Conservation (phyloP, 2,888 invertebrate species). For the Allophyes oxyacanthae region DNA sequence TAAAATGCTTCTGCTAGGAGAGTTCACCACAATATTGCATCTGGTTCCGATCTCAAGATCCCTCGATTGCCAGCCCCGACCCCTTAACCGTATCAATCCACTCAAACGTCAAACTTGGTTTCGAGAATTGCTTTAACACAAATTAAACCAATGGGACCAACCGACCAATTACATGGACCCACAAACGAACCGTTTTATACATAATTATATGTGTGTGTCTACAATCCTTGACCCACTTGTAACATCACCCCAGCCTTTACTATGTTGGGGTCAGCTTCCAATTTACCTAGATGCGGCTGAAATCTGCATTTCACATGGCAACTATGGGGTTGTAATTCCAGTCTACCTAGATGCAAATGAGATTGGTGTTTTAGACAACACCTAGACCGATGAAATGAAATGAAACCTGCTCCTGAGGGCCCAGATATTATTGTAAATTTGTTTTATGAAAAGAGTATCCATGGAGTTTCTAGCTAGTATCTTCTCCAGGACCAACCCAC, state of each 20-base stretch:
- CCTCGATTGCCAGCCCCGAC: not conserved
- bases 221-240: conserved; percentile 8
- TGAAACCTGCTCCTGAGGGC: too few relatives aligned
- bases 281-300: not conserved
- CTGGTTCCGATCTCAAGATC: not conserved
- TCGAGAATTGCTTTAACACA: not conserved
- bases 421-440: too few relatives aligned
- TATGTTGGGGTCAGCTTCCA: not conserved
- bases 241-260: not conserved
- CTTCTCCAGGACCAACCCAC: too few relatives aligned
- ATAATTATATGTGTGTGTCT: not conserved
- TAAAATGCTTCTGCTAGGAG: too few relatives aligned
- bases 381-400: too few relatives aligned
- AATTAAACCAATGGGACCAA: conserved; percentile 6
- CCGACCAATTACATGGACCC: too few relatives aligned
- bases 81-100: conserved; percentile 1
- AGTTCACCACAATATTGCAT: too few relatives aligned
- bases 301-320: not conserved
- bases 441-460: too few relatives aligned
- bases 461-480: too few relatives aligned
- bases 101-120: not conserved
- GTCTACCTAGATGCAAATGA: too few relatives aligned
- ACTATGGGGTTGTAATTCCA: too few relatives aligned
- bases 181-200: not conserved
- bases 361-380: too few relatives aligned